Base-by-base conservation (phyloP, 2,888 invertebrate genomes). In the Apodemia hepburni region DNA sequence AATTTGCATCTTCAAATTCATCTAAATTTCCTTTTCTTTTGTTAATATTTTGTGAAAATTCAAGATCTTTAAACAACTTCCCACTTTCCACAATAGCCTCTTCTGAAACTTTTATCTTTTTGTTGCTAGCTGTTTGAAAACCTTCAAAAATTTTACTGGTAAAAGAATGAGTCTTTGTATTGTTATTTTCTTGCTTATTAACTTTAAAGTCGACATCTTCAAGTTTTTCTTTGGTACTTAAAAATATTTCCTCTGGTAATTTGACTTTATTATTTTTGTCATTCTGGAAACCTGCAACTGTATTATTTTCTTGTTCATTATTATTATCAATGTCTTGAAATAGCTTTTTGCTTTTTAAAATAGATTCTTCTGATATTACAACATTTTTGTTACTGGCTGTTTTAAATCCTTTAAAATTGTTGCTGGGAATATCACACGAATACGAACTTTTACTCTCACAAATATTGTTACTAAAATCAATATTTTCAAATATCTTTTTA, bases 331-430 rank as follows among this genome's bases (percentile, higher is more conserved):
- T 71, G 68, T 81, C 81, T 51, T 75, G 70, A 70, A 87, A 85
- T 17, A 87, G 66, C 18, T 75, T 73, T 65, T 70, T 82, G 58
- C 81, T 83, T 69, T 76, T 81, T 29, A 75, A 72, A 49, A 89
- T 68, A 18, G 81, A 75, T 65, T 81, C 73, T 72, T 82, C 75
- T 5, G 83, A 80, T 58, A 85, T 61, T 12, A 57, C 62, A 1
- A 83, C 73, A 38, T 69, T 64, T 70, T 81, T 81, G 15, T 82
- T 81, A 67, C 70, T 79, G 15, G 79, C 82, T 1, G 81, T 82
- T 69, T 80, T 71, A 66, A 85, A 85, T n/a, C 78, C 75, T 67
- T 65, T 64, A 42, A 69, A 70, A 17, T 33, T 17, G 60, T 49
- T 51, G 42, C 22, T 12, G 47, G 17, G n/a, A 22, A 58, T 61